phyloP scores from a whole-genome alignment of 2,797 vertebrate species.

The Galagoides demidoff region DNA sequence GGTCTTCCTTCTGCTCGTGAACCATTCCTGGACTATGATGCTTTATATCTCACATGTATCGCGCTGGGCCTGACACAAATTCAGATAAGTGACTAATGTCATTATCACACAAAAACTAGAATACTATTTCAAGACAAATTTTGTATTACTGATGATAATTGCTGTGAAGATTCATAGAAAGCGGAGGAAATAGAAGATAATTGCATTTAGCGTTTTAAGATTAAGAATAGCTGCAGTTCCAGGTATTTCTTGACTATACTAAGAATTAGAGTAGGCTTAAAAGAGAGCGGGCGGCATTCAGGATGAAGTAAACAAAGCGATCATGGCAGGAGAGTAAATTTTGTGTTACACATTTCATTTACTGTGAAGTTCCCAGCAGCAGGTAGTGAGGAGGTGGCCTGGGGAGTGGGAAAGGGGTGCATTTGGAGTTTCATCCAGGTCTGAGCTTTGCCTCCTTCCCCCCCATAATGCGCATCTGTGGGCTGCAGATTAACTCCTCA shows the following conservation, averaged over 20 bases:
- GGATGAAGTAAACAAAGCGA: neutral
- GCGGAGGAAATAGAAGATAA: neutral
- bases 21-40: neutral
- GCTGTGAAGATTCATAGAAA: constrained; percentile 33
- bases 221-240: neutral
- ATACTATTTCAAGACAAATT: neutral
- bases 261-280: neutral
- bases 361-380: neutral
- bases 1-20: neutral
- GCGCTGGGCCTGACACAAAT: neutral
- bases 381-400: neutral
- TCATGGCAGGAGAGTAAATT: neutral
- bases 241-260: neutral
- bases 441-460: neutral
- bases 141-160: neutral
- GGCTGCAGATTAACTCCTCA: neutral
- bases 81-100: neutral
- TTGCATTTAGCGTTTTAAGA: neutral
- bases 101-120: neutral
- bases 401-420: neutral
- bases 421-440: neutral
- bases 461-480: neutral
- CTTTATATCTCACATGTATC: neutral
- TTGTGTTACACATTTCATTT: neutral
- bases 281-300: neutral